Base-by-base conservation (phyloP, 1,140 invertebrate species). In the Neodiprion lecontei region DNA sequence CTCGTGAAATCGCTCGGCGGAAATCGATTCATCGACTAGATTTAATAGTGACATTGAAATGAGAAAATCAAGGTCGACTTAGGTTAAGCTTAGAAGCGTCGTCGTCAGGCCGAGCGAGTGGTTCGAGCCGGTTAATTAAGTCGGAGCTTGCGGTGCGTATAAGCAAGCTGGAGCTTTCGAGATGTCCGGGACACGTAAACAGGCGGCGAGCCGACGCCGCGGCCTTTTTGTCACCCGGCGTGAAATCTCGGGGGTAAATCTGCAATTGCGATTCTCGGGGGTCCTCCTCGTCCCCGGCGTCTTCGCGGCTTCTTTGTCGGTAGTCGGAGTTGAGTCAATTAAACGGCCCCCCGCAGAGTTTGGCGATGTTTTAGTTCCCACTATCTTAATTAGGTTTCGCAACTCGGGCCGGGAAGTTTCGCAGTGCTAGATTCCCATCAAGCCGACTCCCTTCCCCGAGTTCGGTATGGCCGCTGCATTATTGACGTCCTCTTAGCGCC, bases 341-440 rank as follows among this genome's bases (percentile, higher is more conserved):
- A 61, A 61, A 12, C 53, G 53, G n/a, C 53, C 53, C n/a, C 53
- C 53, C 9, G 53, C 28, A 40, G 28, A 40, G 28, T 40, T 40
- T 3, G 28, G 28, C 28, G 28, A 40, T 61, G 9, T 61, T 61
- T 61, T 9, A 61, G 53, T 61, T 61, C 53, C 53, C 11, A 14
- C 53, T 61, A 61, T 61, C 53, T 61, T 61, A 61, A 61, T 61
- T 61, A 61, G 53, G n/a, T 61, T 61, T 17, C 53, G n/a, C 53
- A 61, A 61, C 53, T 61, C n/a, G 11, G n/a, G 0, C 11, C 11
- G 4, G 28, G n/a, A 61, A 61, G 11, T 61, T 61, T 61, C 11
- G 11, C n/a, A 17, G n/a, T 61, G 53, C n/a, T 14, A 61, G 53
- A 61, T 61, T 61, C 53, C 53, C 8, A 61, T 61, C 53, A 9